Evolutionary conservation across 2,797 vertebrate species (phyloP), one percentile per base, ranked within the genome.

Genomic region (Hafferia zeledoni): DNA sequence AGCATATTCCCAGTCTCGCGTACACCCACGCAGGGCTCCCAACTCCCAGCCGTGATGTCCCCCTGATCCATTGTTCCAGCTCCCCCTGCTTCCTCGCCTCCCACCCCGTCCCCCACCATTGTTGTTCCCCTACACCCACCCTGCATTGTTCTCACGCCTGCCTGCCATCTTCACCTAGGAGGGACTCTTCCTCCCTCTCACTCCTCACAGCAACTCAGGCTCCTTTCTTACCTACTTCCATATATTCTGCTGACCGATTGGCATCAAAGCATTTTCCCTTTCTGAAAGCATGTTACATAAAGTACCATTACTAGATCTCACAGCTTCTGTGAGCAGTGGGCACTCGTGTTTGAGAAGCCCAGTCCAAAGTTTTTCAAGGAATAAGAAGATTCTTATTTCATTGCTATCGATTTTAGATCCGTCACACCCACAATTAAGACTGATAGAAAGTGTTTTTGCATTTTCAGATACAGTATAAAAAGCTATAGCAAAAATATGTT

Each of bases 21-120:
- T 85, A 97, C 97, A 85, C 94, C 94, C 94, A 97, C 97, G 80
- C 94, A 94, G 82, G 84, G 83, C 97, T 95, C 77, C 71, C 93
- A 97, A 81, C 94, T 96, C 96, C 80, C 8, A 59, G 93, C 95
- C 13, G 7, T 37, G 68, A 96, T 95, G 92, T 89, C 95, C 91
- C 95, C 95, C 92, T 8, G 6, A 69, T 7, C 15, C 80, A 96
- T 94, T 95, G 96, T 97, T 96, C 96, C 94, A 93, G 95, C 91
- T 82, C 89, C 67, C 95, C 74, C 60, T 60, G 44, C 92, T 96
- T 85, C 95, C 77, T 87, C 3, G 0, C 52, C 95, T 89, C 90
- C 94, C 35, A 2, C 79, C 78, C 77, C 17, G 2, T 69, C 72
- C 84, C 63, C 49, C 31, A 61, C 79, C 72, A 96, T 90, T 96